A percentile compares a stretch with the other conserved stretches of the same genome.
Conservation (phyloP, 2,888 invertebrate species). For the Sussaba pulchella region DNA sequence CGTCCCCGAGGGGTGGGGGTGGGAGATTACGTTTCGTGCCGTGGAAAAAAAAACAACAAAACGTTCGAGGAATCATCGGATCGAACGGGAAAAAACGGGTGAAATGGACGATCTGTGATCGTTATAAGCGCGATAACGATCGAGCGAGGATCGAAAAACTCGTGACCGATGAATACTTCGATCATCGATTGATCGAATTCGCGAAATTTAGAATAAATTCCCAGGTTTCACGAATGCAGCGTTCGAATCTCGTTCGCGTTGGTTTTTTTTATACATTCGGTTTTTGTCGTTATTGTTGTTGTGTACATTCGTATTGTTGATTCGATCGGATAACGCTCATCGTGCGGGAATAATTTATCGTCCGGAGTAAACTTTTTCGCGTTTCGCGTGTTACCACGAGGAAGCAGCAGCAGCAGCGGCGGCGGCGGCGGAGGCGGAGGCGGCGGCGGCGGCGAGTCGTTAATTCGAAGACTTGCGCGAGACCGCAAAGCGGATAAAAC, state of each 20-base stretch:
- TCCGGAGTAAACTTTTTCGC: background rate
- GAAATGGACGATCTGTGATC: background rate
- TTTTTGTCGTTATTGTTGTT: no score
- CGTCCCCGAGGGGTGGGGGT: background rate
- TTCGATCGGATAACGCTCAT: background rate
- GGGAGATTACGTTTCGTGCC: no score
- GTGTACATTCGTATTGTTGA: background rate
- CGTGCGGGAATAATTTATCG: background rate
- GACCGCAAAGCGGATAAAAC: slow-evolving; percentile 76
- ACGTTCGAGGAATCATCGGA: no score
- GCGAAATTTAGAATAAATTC: no score
- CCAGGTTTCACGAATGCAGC: slow-evolving; percentile 5
- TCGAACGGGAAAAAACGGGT: background rate
- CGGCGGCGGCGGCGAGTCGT: no score
- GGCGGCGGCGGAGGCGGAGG: no score
- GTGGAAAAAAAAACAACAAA: no score
- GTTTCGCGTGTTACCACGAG: slow-evolving; percentile 22
- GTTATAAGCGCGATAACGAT: background rate
- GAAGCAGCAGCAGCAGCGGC: no score
- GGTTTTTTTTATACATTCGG: background rate
- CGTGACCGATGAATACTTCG: background rate
- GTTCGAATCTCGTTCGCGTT: background rate
- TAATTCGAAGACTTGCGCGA: slow-evolving; percentile 36
- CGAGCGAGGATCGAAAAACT: background rate
- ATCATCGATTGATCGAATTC: background rate